phyloP scores from a whole-genome alignment of 1,140 invertebrate genomes.

The Trachymyrmex cornetzi region DNA sequence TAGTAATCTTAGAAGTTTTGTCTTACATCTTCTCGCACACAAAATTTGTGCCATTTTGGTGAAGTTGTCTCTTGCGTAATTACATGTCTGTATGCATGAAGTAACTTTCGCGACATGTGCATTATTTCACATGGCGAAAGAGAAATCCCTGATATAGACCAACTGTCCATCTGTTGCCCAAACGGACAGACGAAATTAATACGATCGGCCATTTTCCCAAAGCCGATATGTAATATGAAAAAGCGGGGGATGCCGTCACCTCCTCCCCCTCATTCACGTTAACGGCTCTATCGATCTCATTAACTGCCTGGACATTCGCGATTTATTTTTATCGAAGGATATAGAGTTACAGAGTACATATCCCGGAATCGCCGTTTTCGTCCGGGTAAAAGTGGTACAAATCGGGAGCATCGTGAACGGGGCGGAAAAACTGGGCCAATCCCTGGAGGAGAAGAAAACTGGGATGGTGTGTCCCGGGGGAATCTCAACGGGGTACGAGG shows the following conservation, averaged over 20 bases:
- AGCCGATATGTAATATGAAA: slow-evolving; percentile 44
- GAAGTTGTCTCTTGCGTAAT: neutral
- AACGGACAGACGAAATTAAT: slow-evolving; percentile 53
- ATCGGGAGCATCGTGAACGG: slow-evolving; percentile 48
- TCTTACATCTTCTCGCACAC: neutral
- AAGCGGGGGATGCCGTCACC: slow-evolving; percentile 16
- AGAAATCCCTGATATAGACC: slow-evolving; percentile 36
- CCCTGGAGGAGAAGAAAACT: slow-evolving; percentile 31
- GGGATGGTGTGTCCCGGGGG: slow-evolving; percentile 1
- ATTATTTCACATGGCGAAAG: slow-evolving; percentile 42
- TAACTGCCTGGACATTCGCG: slow-evolving; percentile 52
- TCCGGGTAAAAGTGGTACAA: slow-evolving; percentile 61
- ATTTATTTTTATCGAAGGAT: slow-evolving; percentile 62
- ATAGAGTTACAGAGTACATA: slow-evolving; percentile 41
- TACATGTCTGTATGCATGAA: neutral
- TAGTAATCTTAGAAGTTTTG: neutral
- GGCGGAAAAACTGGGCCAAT: slow-evolving; percentile 60
- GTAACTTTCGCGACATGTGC: neutral
- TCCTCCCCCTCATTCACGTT: slow-evolving; percentile 5
- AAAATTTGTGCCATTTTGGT: neutral
- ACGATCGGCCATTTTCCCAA: slow-evolving; percentile 16
- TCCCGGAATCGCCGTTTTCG: slow-evolving; percentile 34
- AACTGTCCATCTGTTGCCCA: slow-evolving; percentile 27
- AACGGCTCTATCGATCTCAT: slow-evolving; percentile 65
- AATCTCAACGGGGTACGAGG: slow-evolving; percentile 20